Percentiles rank a stretch among this genome's conserved stretches.
Evolutionary conservation across 2,888 invertebrate species (phyloP).

Genomic region (Mimumesa dahlbomi): DNA sequence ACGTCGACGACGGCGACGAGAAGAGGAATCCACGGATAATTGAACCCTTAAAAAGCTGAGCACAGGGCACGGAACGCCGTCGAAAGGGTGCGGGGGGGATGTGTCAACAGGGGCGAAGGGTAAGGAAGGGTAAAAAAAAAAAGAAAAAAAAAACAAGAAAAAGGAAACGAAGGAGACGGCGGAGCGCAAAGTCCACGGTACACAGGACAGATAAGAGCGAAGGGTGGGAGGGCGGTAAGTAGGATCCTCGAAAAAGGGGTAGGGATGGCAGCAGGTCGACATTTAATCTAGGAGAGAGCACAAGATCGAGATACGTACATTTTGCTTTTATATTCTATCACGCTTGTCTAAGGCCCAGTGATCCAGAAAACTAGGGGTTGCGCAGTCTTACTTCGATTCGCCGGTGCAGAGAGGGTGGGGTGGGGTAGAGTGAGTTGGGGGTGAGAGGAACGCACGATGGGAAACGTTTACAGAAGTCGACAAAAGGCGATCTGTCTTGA

Average conservation of each 20-base stretch:
- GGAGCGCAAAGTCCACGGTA: conserved; percentile 55
- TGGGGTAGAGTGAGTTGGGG: too few relatives aligned
- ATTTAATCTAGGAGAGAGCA: conserved; percentile 77
- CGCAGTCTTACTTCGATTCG: conserved; percentile 17
- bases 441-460: neutral
- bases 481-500: conserved; percentile 26
- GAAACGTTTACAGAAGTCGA: conserved; percentile 22
- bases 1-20: conserved; percentile 16
- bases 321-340: conserved; percentile 74
- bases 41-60: conserved; percentile 64
- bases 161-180: conserved; percentile 20
- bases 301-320: conserved; percentile 66
- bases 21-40: conserved; percentile 57
- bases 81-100: neutral
- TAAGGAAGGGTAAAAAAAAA: neutral
- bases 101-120: neutral
- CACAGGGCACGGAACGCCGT: conserved; percentile 23
- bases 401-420: neutral
- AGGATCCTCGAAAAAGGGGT: conserved; percentile 36
- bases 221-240: conserved; percentile 25
- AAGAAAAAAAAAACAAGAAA: neutral
- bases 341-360: conserved; percentile 60
- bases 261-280: conserved; percentile 56
- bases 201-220: conserved; percentile 53
- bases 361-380: conserved; percentile 56